phyloP scores from a whole-genome alignment of 2,888 invertebrate genomes.

The Sarcophaga variegata region DNA sequence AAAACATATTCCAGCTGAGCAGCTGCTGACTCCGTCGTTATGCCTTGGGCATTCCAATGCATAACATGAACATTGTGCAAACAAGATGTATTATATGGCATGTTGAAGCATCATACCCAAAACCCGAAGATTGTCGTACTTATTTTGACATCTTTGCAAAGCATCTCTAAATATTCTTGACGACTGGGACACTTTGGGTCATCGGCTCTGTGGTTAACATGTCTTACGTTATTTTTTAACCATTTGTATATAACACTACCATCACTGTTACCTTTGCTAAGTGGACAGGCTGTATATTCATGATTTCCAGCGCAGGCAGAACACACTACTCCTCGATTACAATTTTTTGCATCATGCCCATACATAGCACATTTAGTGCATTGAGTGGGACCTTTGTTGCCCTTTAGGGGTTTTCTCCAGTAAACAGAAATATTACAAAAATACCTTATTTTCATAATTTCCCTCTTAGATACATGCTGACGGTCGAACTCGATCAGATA shows the following conservation, averaged over 20 bases:
- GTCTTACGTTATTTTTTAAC: neutral
- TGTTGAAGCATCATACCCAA: neutral
- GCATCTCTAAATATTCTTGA: constrained; percentile 22
- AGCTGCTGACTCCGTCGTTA: neutral
- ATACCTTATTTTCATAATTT: too few relatives aligned
- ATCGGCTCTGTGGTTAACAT: constrained; percentile 6
- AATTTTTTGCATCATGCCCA: too few relatives aligned
- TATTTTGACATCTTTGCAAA: too few relatives aligned
- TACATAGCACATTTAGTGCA: too few relatives aligned
- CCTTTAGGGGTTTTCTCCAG: too few relatives aligned
- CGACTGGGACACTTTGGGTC: constrained; percentile 2
- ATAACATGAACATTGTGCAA: constrained; percentile 6
- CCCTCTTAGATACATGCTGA: too few relatives aligned
- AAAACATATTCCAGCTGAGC: neutral
- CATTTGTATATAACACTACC: neutral
- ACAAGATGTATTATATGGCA: neutral
- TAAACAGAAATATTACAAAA: too few relatives aligned
- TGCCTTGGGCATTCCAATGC: neutral
- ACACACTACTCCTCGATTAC: too few relatives aligned
- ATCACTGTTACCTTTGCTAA: constrained; percentile 1
- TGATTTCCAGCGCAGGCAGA: neutral
- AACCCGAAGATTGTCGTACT: too few relatives aligned
- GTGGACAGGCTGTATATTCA: neutral
- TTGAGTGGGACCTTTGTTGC: too few relatives aligned
- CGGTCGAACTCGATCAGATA: too few relatives aligned